A percentile compares a stretch with the other conserved stretches of the same genome.
Evolutionary conservation across 2,888 invertebrate species (phyloP).

Genomic region (Leucoma salicis): DNA sequence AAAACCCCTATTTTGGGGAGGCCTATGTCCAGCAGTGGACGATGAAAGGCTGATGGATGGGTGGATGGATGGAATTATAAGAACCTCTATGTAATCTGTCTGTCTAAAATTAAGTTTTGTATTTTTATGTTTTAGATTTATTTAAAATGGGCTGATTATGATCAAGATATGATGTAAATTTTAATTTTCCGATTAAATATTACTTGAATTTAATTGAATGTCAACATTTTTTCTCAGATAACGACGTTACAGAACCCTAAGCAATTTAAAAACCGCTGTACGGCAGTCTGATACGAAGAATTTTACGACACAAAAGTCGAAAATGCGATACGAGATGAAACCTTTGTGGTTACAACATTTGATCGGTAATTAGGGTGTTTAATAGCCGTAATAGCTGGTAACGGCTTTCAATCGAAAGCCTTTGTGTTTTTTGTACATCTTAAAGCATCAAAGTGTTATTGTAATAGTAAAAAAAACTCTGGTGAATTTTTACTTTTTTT

Average conservation of each 20-base stretch:
- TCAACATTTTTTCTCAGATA: too few relatives aligned
- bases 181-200: too few relatives aligned
- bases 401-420: slow-evolving; percentile 67
- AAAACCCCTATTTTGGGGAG: too few relatives aligned
- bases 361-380: slow-evolving; percentile 77
- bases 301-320: slow-evolving; percentile 69
- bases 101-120: too few relatives aligned
- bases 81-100: too few relatives aligned
- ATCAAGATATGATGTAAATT: too few relatives aligned
- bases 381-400: slow-evolving; percentile 67
- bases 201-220: too few relatives aligned
- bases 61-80: too few relatives aligned
- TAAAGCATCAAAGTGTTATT: slow-evolving; percentile 48
- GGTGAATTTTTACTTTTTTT: slow-evolving; percentile 43
- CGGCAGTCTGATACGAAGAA: slow-evolving; percentile 50
- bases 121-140: too few relatives aligned
- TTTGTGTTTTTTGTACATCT: slow-evolving; percentile 55
- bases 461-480: slow-evolving; percentile 49
- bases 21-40: too few relatives aligned
- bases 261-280: slow-evolving; percentile 68
- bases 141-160: too few relatives aligned
- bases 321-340: slow-evolving; percentile 62
- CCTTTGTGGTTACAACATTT: slow-evolving; percentile 74
- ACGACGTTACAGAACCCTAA: slow-evolving; percentile 45
- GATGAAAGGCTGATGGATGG: too few relatives aligned